Conservation (phyloP, 2,797 vertebrate species). For the Capromys pilorides region DNA sequence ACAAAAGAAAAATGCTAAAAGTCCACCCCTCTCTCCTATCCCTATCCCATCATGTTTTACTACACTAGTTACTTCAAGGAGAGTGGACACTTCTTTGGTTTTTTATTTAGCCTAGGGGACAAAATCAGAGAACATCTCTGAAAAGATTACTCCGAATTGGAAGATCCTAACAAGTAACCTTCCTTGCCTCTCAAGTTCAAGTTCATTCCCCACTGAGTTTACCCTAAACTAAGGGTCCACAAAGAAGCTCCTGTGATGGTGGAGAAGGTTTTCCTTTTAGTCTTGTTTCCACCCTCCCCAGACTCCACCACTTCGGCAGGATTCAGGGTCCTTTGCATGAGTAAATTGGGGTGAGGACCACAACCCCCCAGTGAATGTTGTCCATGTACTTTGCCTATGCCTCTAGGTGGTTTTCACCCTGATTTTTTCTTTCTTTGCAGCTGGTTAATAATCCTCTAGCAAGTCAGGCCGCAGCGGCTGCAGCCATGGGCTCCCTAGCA, state of each 20-base stretch:
- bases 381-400: slow-evolving; percentile 53
- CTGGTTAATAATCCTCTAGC: slow-evolving; percentile 95
- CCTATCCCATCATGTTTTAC: background rate
- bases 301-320: background rate
- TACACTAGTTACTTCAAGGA: background rate
- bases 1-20: background rate
- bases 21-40: background rate
- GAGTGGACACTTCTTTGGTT: background rate
- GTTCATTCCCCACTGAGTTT: background rate
- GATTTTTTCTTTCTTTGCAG: slow-evolving; percentile 87
- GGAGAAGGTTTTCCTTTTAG: background rate
- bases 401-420: slow-evolving; percentile 71
- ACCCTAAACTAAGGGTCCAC: background rate
- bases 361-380: slow-evolving; percentile 9
- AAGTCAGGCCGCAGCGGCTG: slow-evolving; percentile 95
- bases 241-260: background rate
- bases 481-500: slow-evolving; percentile 95
- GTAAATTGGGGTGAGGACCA: background rate
- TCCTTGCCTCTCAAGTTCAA: background rate
- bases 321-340: slow-evolving; percentile 66
- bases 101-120: background rate
- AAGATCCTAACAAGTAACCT: background rate
- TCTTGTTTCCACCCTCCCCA: background rate
- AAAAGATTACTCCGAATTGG: background rate
- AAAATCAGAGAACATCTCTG: background rate